Evolutionary conservation across 2,113 vertebrate genomes (phyloP), one percentile per base, ranked within the genome.

Genomic region (Microtus ochrogaster): DNA sequence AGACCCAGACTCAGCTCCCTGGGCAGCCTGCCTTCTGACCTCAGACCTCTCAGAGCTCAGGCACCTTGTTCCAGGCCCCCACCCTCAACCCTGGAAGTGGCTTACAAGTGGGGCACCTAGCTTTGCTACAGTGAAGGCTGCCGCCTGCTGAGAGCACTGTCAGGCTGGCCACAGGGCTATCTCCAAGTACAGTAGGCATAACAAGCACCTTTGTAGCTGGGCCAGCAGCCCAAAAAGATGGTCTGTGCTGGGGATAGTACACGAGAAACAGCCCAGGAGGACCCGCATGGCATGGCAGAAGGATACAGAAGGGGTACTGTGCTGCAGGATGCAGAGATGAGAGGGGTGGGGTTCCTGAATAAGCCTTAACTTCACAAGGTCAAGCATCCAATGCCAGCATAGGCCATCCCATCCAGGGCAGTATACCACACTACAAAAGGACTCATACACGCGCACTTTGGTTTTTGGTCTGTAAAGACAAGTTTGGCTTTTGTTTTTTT

Each of bases 151-250:
- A 21, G 33, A 39, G 30, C 11, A 49, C 47, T 70, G 39, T 85
- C 55, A 84, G 30, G 61, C 26, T 9, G 55, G 49, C 1, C 24
- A 8, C 9, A 0, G 30, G 0, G 3, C 65, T 3, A 24, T 4
- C 3, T 4, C 78, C 0, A 22, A 8, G 78, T 1, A 0, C 30
- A 14, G 68, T 3, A 36, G 36, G 52, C 0, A 2, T 36, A n/a
- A 30, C 33, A 17, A 47, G 52, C 2, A 7, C 0, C 0, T 39
- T 1, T 28, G 74, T 47, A 5, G 44, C 55, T 1, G 12, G 30
- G 63, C 81, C 24, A 5, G 39, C 0, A 0, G 55, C 65, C 41
- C 41, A 21, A 79, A 84, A 84, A 30, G 89, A 24, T 4, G 9
- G 21, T 58, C 55, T 55, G 14, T 39, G 63, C 36, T 94, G 39